Evolutionary conservation across 2,797 vertebrate species (phyloP).

Genomic region (Babyrousa celebensis): DNA sequence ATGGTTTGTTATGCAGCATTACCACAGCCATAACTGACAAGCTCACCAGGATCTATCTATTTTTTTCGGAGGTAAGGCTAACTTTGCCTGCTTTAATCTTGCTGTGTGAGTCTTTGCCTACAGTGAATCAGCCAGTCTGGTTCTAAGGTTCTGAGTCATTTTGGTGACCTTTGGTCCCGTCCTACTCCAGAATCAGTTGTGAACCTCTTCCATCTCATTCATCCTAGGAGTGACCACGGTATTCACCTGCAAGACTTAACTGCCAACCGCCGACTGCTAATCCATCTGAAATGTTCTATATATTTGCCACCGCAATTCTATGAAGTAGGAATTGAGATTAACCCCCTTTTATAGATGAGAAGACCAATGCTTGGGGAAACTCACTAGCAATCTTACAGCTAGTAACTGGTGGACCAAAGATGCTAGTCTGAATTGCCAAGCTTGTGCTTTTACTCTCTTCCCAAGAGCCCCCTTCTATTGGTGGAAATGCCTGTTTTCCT

Average conservation of each 20-base stretch:
- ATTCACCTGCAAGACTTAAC: background rate
- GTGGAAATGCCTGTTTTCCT: background rate
- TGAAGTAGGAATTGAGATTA: background rate
- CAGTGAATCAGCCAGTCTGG: background rate
- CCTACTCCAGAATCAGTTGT: background rate
- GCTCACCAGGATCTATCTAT: background rate
- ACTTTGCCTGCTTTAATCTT: background rate
- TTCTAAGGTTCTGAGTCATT: background rate
- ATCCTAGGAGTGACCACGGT: background rate
- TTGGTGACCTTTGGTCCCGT: background rate
- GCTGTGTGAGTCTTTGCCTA: background rate
- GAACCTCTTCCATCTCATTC: background rate
- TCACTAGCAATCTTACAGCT: background rate
- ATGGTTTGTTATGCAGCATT: background rate
- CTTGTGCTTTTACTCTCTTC: background rate
- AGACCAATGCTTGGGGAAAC: background rate
- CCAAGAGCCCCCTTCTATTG: accelerated
- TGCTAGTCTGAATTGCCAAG: background rate
- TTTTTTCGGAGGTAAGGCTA: background rate
- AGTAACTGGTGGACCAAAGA: background rate
- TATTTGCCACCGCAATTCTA: background rate
- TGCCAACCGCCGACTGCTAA: background rate
- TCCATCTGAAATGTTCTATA: background rate
- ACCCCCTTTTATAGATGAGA: background rate
- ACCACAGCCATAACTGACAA: background rate